Conservation (phyloP, 2,888 invertebrate genomes). For the Perizoma flavofasciatum region DNA sequence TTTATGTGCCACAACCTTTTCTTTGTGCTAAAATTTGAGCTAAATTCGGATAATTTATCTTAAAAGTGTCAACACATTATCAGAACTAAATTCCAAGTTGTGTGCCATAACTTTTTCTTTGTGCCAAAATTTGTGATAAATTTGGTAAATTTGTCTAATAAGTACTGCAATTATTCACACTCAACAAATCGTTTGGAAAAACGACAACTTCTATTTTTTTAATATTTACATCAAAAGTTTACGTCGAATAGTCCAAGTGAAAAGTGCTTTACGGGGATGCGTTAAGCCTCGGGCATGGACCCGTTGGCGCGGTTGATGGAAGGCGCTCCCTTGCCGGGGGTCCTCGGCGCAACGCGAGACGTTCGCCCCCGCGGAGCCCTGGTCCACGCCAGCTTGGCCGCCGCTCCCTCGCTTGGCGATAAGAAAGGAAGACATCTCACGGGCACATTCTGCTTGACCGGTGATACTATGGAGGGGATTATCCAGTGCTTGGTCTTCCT, state of each 20-base stretch:
- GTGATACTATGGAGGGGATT: constrained; percentile 96
- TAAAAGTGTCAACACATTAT: neutral
- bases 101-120: too few relatives aligned
- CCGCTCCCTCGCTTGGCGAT: constrained; percentile 87
- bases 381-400: constrained; percentile 90
- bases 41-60: neutral
- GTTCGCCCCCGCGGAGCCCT: constrained; percentile 87
- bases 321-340: constrained; percentile 86
- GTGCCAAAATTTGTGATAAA: too few relatives aligned
- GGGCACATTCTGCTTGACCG: constrained; percentile 94
- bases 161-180: too few relatives aligned
- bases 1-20: too few relatives aligned
- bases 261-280: constrained; percentile 29
- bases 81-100: too few relatives aligned
- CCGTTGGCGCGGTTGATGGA: constrained; percentile 92
- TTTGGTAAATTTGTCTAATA: too few relatives aligned
- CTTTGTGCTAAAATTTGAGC: too few relatives aligned
- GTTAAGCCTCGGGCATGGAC: constrained; percentile 85
- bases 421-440: constrained; percentile 92
- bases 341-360: constrained; percentile 80
- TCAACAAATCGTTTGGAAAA: too few relatives aligned
- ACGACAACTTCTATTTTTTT: too few relatives aligned
- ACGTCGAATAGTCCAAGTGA: neutral
- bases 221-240: too few relatives aligned
- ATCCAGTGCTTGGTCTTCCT: constrained; percentile 96